Evolutionary conservation across 2,888 invertebrate species (phyloP), one percentile per base, ranked within the genome.

Genomic region (Morpho achilles): DNA sequence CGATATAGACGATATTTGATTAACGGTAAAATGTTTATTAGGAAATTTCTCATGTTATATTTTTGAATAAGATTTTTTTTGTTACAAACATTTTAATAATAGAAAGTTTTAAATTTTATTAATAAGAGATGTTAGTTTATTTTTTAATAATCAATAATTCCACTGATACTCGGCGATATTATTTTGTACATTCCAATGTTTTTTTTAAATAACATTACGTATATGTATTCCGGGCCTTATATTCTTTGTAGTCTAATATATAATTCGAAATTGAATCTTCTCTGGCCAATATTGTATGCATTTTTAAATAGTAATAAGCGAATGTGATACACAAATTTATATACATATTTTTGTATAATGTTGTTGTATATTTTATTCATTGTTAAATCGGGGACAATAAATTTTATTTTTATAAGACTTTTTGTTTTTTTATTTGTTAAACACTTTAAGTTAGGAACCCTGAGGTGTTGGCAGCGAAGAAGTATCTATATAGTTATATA

Each of bases 361-460:
- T 76, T 80, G 70, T 72, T 70, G 61, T 76, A 76, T 76, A 70
- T 76, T 67, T 59, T 79, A 79, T 77, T 76, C 53, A 74, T 76
- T 80, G 82, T 83, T 84, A 69, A 73, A 78, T 76, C 70, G 68
- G 74, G 72, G 72, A 74, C 69, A 82, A 80, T 83, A 86, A 80
- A 86, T 78, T 69, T 74, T 76, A 74, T 78, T 79, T 80, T 82
- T 74, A 72, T 69, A 70, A 56, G 59, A 59, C 32, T 46, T 16
- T 39, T 22, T 45, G 39, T 49, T 44, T 41, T 53, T 52, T 23
- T 41, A 51, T 50, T 23, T n/a, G 8, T 7, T 10, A 9, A 8
- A 7, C 16, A 8, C 16, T 41, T 32, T 3, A 1, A 32, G 16
- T 16, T 32, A 5, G 3, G 32, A 5, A 32, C 1, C 32, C 32